These are phyloP conservation scores for Alcedo atthis DNA, from an alignment of 2,797 vertebrate genomes.

Conservation along the genomic window DNA sequence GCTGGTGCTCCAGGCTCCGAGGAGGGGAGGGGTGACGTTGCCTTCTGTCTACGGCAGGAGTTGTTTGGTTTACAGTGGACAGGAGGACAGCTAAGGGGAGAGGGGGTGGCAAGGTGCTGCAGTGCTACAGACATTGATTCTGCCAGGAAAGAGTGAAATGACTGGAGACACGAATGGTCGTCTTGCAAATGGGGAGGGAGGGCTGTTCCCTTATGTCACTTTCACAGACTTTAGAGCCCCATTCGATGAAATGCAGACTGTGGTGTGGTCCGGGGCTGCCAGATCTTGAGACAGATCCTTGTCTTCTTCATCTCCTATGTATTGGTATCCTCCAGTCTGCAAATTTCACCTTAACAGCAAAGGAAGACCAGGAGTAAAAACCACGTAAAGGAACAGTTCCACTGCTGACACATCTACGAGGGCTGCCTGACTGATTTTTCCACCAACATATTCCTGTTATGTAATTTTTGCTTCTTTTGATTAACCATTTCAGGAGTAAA, in stretches of 20 bases:
- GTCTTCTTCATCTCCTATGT: neutral
- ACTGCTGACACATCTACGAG: neutral
- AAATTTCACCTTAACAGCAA: neutral
- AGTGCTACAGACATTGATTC: slow-evolving; percentile 46
- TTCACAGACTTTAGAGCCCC: neutral
- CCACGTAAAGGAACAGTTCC: slow-evolving; percentile 5
- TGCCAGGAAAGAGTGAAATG: slow-evolving; percentile 36
- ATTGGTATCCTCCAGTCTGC: neutral
- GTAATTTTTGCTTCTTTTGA: slow-evolving; percentile 61
- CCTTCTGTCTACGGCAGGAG: neutral
- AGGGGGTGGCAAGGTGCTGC: neutral
- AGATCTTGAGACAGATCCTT: neutral
- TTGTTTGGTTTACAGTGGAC: slow-evolving; percentile 46
- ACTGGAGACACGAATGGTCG: neutral
- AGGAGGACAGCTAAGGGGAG: neutral
- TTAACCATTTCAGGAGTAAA: slow-evolving; percentile 58
- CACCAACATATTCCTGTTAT: slow-evolving; percentile 7
- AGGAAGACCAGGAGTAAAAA: neutral
- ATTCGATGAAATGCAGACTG: neutral
- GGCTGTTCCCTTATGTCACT: neutral
- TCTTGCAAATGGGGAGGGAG: neutral
- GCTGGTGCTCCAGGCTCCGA: neutral
- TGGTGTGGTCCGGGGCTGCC: neutral
- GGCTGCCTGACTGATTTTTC: slow-evolving; percentile 26
- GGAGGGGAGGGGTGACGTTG: neutral